Conservation (phyloP, 2,113 vertebrate species). For the Myocastor coypus region DNA sequence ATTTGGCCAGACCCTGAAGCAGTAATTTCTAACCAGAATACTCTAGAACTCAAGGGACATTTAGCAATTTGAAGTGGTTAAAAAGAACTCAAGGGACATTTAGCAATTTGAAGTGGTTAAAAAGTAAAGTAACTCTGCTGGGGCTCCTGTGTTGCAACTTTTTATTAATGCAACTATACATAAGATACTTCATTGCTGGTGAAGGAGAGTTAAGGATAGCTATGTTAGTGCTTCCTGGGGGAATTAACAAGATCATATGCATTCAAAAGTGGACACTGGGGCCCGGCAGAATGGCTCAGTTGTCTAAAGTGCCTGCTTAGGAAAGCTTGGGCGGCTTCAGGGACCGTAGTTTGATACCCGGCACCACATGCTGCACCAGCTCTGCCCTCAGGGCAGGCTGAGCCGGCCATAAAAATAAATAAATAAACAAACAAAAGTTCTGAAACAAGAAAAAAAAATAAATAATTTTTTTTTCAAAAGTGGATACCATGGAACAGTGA, state of each 20-base stretch:
- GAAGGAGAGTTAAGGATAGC: neutral
- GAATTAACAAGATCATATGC: slow-evolving; percentile 1
- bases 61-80: neutral
- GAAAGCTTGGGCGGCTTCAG: too few relatives aligned
- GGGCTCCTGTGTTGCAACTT: neutral
- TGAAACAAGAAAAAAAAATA: too few relatives aligned
- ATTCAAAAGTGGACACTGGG: too few relatives aligned
- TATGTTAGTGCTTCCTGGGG: neutral
- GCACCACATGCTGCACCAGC: too few relatives aligned
- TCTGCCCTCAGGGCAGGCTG: too few relatives aligned
- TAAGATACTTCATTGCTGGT: neutral
- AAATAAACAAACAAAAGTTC: too few relatives aligned
- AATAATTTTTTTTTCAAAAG: too few relatives aligned
- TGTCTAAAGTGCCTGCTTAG: too few relatives aligned
- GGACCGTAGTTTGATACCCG: too few relatives aligned
- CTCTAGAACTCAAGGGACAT: neutral
- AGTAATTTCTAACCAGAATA: slow-evolving; percentile 9
- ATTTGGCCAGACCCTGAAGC: too few relatives aligned
- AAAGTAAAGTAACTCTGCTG: neutral
- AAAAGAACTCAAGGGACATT: neutral
- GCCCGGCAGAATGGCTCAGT: too few relatives aligned
- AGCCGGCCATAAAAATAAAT: too few relatives aligned
- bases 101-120: neutral
- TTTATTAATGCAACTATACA: neutral
- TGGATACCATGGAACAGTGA: neutral